Evolutionary conservation across 2,797 vertebrate species (phyloP), one percentile per base, ranked within the genome.

Genomic region (Crypturellus tataupa): DNA sequence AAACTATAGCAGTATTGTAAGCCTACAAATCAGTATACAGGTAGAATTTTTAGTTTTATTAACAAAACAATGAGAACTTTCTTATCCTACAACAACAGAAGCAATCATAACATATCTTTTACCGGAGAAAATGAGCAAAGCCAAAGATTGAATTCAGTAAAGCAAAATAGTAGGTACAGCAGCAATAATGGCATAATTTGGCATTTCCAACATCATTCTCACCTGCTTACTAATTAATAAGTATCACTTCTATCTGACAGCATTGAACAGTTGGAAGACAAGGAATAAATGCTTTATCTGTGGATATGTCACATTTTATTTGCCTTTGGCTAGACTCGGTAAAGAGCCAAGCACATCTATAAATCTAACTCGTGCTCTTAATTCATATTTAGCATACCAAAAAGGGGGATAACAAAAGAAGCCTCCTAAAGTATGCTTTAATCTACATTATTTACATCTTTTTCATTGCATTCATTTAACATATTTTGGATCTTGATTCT

Each of bases 201-300:
- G 70, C 75, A 90, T 21, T 80, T 77, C 49, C 80, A 85, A 40
- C 44, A 76, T 79, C 33, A 64, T 90, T 90, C 64, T 71, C 72
- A 92, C 65, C 42, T 81, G 70, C 65, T 91, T 69, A 79, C 63
- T 90, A 86, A 91, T 86, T 91, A 94, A 51, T 75, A 93, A 92
- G n/a, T 56, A 90, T 84, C 80, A 69, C 46, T 76, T 83, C 29
- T 46, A 88, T 92, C 56, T 84, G 72, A 79, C 85, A 94, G n/a
- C 29, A 81, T 1, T 25, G 73, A 67, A 79, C 73, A 81, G 31
- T 9, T 78, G 72, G 79, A 92, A 91, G 67, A 89, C 81, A 93
- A 85, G 75, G 53, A 96, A 73, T 59, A 90, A 89, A 79, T 0
- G 0, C 16, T 53, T 78, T 35, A 69, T 56, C 65, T 89, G 71